phyloP scores from a whole-genome alignment of 2,113 vertebrate genomes.

The Nycticryphes semicollaris region DNA sequence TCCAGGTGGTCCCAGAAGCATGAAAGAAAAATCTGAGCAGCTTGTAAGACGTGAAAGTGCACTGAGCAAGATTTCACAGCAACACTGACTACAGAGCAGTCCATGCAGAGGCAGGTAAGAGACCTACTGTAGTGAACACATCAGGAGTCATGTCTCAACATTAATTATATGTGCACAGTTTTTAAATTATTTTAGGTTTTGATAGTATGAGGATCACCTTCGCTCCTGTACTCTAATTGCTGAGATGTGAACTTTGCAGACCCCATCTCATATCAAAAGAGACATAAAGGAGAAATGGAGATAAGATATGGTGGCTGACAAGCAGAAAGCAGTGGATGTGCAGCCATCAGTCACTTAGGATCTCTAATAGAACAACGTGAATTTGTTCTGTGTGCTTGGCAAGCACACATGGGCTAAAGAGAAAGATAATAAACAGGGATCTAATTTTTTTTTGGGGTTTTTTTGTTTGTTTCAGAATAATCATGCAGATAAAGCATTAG shows the following conservation, averaged over 20 bases:
- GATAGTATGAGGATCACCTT: neutral
- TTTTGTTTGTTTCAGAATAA: neutral
- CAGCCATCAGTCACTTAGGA: neutral
- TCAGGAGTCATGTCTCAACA: neutral
- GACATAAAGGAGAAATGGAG: neutral
- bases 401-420: rapidly evolving
- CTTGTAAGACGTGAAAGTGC: neutral
- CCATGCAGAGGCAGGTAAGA: neutral
- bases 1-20: neutral
- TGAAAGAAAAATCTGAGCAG: neutral
- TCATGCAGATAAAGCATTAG: neutral
- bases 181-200: neutral
- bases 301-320: neutral
- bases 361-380: rapidly evolving
- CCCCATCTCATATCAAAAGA: neutral
- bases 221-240: neutral
- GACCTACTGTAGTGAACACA: neutral
- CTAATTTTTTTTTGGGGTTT: neutral
- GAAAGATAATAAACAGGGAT: neutral
- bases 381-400: neutral
- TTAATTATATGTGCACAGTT: neutral
- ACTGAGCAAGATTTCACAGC: neutral
- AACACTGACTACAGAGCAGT: neutral
- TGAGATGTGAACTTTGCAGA: neutral
- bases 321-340: neutral